Percentiles rank a stretch among this genome's conserved stretches.
Conservation (phyloP, 2,888 invertebrate genomes). For the Globia sparganii region DNA sequence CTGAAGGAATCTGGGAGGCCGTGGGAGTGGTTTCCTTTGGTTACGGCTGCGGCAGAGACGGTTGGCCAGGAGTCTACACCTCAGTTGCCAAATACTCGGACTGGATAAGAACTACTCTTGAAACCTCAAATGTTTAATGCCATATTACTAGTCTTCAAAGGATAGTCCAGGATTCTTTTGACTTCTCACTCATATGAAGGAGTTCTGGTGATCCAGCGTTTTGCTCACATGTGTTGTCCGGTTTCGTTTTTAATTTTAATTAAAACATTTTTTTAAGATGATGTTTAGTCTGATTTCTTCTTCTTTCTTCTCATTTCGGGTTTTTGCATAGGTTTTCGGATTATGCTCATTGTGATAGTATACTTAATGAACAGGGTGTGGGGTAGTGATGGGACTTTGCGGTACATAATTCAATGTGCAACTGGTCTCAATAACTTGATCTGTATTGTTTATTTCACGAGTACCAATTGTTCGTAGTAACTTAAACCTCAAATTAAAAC, state of each 20-base stretch:
- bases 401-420: neutral
- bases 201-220: conserved; percentile 32
- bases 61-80: conserved; percentile 93
- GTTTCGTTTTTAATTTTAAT: conserved; percentile 43
- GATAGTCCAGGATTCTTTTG: conserved; percentile 40
- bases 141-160: conserved; percentile 54
- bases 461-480: neutral
- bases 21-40: conserved; percentile 93
- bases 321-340: neutral
- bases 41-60: conserved; percentile 91
- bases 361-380: neutral
- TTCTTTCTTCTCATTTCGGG: neutral
- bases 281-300: neutral
- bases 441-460: neutral
- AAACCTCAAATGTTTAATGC: conserved; percentile 75
- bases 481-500: neutral
- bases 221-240: conserved; percentile 40
- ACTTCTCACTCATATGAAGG: conserved; percentile 37
- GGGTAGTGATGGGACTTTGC: neutral
- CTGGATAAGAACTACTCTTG: conserved; percentile 90
- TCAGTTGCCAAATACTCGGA: conserved; percentile 90
- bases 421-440: neutral
- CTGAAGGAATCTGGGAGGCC: conserved; percentile 89
- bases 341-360: neutral
- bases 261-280: conserved; percentile 46